Evolutionary conservation across 2,797 vertebrate species (phyloP).

Genomic region (Natrix natrix): DNA sequence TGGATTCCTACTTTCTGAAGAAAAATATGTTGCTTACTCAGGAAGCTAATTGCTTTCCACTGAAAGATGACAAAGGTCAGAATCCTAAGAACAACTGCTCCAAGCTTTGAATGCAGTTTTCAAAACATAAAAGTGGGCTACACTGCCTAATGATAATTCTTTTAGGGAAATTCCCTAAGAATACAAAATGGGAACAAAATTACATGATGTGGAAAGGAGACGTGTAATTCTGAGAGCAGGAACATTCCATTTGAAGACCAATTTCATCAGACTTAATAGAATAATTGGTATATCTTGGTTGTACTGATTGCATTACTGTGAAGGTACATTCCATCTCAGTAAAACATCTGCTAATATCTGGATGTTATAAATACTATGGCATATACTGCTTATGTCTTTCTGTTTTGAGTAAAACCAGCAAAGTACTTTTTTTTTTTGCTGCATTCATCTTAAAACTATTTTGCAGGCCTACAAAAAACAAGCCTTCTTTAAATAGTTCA

Average conservation of each 20-base stretch:
- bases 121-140: background rate
- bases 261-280: background rate
- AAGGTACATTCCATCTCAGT: background rate
- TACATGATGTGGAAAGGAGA: background rate
- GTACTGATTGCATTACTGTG: background rate
- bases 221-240: background rate
- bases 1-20: background rate
- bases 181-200: background rate
- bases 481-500: background rate
- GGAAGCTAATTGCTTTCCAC: background rate
- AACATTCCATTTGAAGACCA: background rate
- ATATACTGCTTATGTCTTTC: background rate
- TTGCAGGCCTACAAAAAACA: background rate
- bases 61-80: background rate
- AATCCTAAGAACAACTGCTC: background rate
- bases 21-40: background rate
- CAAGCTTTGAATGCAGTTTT: background rate
- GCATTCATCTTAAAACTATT: background rate
- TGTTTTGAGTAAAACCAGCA: slow-evolving; percentile 9
- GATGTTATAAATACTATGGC: background rate
- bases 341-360: background rate
- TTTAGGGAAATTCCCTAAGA: background rate
- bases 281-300: background rate
- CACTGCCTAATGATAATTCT: background rate
- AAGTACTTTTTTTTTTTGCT: background rate